A percentile compares a stretch with the other conserved stretches of the same genome.
phyloP scores from a whole-genome alignment of 2,888 invertebrate genomes.

The Thumatha senex region DNA sequence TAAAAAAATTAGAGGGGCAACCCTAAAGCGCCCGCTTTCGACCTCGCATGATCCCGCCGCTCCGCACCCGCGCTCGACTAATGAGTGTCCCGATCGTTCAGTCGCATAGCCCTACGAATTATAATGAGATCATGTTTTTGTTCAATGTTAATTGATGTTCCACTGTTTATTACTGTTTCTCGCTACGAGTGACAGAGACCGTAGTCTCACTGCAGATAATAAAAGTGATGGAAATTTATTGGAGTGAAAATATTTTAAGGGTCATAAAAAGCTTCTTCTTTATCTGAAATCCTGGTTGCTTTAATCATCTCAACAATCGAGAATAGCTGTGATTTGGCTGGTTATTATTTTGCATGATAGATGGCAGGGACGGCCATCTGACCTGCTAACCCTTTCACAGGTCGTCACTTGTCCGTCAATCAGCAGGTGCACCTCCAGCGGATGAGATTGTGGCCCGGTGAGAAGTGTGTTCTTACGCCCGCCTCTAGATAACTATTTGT shows the following conservation, averaged over 20 bases:
- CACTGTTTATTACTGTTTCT: constrained; percentile 10
- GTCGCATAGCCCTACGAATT: constrained; percentile 30
- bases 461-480: no score
- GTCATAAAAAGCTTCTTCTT: no score
- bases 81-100: constrained; percentile 30
- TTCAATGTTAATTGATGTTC: constrained; percentile 36
- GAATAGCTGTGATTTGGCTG: no score
- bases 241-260: not conserved
- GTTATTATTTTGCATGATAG: no score
- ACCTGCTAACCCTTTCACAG: no score
- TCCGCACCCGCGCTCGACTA: constrained; percentile 28
- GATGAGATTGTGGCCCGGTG: no score
- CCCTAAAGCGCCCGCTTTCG: constrained; percentile 22
- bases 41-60: constrained; percentile 10
- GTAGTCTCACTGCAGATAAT: not conserved
- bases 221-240: not conserved
- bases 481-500: no score
- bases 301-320: no score
- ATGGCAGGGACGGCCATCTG: no score
- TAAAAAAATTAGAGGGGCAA: constrained; percentile 6
- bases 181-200: not conserved
- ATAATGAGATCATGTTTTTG: constrained; percentile 36
- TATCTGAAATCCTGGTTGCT: no score
- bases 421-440: no score
- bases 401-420: no score